Evolutionary conservation across 2,888 invertebrate genomes (phyloP).

Genomic region (Yponomeuta evonymella): DNA sequence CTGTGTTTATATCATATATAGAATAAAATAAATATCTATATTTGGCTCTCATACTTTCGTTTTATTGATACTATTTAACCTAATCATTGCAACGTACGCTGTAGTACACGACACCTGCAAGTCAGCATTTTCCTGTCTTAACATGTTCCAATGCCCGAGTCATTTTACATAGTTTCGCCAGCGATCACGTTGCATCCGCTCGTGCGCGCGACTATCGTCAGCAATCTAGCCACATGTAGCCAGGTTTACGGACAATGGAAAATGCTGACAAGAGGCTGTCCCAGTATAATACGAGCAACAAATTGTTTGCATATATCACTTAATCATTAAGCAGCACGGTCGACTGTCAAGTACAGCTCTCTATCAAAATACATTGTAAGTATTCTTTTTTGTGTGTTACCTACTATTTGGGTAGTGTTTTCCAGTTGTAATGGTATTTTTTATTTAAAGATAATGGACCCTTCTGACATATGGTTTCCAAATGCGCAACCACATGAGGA

Average conservation of each 20-base stretch:
- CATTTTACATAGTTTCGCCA: neutral
- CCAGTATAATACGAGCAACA: neutral
- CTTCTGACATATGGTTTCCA: neutral
- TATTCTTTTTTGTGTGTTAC: too few relatives aligned
- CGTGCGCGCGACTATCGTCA: neutral
- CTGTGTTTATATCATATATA: neutral
- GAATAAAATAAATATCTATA: neutral
- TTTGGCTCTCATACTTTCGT: neutral
- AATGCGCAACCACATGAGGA: neutral
- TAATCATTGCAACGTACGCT: neutral
- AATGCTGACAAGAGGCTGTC: neutral
- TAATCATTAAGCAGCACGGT: too few relatives aligned
- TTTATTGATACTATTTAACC: neutral
- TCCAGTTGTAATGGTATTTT: neutral
- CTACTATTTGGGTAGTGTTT: too few relatives aligned
- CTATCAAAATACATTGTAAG: too few relatives aligned
- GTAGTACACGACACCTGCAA: neutral
- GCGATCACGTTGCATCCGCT: neutral
- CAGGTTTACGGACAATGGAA: neutral
- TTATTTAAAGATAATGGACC: neutral
- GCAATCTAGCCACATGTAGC: neutral
- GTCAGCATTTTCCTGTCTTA: neutral
- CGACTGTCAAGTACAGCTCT: too few relatives aligned
- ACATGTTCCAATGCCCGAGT: neutral
- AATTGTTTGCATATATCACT: too few relatives aligned